phyloP scores from a whole-genome alignment of 2,888 invertebrate genomes.

The Agapetus fuscipes region DNA sequence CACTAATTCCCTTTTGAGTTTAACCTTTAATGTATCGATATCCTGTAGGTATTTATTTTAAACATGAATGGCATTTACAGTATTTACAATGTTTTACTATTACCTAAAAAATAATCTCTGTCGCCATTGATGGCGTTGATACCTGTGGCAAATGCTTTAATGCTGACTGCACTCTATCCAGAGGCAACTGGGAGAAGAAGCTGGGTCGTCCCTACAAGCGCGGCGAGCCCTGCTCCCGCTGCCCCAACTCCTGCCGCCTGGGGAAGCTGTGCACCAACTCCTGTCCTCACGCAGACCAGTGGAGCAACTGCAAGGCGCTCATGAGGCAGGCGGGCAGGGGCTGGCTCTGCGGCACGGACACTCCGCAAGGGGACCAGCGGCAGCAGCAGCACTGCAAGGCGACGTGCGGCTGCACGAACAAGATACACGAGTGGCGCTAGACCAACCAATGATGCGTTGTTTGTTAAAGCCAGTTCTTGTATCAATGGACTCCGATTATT shows the following conservation, averaged over 20 bases:
- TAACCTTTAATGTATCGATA: too few relatives aligned
- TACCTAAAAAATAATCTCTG: too few relatives aligned
- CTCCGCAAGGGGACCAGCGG: constrained; percentile 44
- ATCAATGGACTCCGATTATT: too few relatives aligned
- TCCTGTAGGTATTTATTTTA: too few relatives aligned
- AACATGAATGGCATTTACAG: too few relatives aligned
- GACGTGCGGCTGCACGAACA: constrained; percentile 58
- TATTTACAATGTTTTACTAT: too few relatives aligned
- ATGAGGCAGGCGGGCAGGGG: constrained; percentile 41
- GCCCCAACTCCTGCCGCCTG: constrained; percentile 52
- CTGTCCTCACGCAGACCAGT: constrained; percentile 58
- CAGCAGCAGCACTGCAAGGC: constrained; percentile 53
- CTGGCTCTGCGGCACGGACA: constrained; percentile 50
- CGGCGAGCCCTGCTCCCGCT: constrained; percentile 56
- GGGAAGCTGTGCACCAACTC: constrained; percentile 64
- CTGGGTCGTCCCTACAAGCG: constrained; percentile 58
- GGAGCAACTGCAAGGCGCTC: constrained; percentile 63
- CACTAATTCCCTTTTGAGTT: too few relatives aligned
- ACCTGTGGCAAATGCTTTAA: too few relatives aligned
- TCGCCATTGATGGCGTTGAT: too few relatives aligned
- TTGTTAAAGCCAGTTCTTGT: too few relatives aligned
- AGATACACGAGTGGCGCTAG: constrained; percentile 34
- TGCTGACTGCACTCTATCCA: too few relatives aligned
- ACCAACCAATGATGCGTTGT: neutral
- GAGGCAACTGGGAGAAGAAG: constrained; percentile 56